Evolutionary conservation across 2,797 vertebrate genomes (phyloP), one percentile per base, ranked within the genome.

Genomic region (Jordanella pulchra): DNA sequence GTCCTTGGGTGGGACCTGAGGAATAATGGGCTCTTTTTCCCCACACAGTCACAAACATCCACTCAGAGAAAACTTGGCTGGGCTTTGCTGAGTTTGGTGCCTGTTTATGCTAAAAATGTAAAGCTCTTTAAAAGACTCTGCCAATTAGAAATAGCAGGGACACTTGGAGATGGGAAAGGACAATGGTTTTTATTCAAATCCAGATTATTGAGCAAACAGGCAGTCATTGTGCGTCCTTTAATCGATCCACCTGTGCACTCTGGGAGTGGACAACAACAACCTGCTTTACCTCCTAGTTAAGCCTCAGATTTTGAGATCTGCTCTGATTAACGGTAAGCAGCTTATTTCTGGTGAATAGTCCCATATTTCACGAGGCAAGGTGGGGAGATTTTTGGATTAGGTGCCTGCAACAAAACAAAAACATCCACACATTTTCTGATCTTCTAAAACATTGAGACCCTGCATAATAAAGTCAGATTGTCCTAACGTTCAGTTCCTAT

Each of bases 271-370:
- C 78, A 78, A 85, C 90, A 78, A 85, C 90, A 90, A 84, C 87
- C 77, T 80, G 79, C 81, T 85, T 84, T 82, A 61, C 77, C 77
- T 65, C 71, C 60, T 72, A 73, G 72, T 35, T 87, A 77, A 91
- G 84, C 84, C 73, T 85, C 77, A 75, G 84, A 79, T 88, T 77
- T 85, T 87, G 77, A 83, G 88, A 89, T 91, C 86, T 75, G 88
- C 67, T 84, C 77, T 91, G 88, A 93, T 93, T 91, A 92, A 78
- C 61, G 23, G 51, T 93, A 94, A 94, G 90, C 92, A 3, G 91
- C 91, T 94, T 93, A 93, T 56, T 64, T 70, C 70, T 75, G 76
- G 10, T 1, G 60, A 68, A 80, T 76, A n/a, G 79, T 78, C 80
- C 66, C 60, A 64, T 67, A 64, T 89, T 89, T 90, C 85, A 67